Percentiles rank a stretch among this genome's conserved stretches.
phyloP scores from a whole-genome alignment of 2,888 invertebrate species.

The Eupithecia vulgata region DNA sequence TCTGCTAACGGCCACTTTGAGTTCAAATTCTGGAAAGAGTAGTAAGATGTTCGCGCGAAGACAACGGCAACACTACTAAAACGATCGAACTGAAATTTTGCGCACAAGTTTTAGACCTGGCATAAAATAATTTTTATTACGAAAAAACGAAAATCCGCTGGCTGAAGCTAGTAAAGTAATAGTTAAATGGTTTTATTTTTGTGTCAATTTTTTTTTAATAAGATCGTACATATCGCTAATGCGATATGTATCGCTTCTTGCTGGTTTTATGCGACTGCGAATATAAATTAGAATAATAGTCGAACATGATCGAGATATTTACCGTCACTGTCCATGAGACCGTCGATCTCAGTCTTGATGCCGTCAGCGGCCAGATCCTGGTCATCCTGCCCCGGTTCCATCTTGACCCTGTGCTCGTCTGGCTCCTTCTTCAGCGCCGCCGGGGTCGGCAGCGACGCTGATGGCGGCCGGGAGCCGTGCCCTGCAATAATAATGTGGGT shows the following conservation, averaged over 20 bases:
- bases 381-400: conserved; percentile 77
- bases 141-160: not conserved
- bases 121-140: not conserved
- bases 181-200: no score
- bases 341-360: conserved; percentile 82
- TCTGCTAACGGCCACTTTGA: no score
- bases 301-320: not conserved
- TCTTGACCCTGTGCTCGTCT: conserved; percentile 79
- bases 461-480: conserved; percentile 80
- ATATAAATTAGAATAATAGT: no score
- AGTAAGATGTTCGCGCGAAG: no score
- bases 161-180: no score
- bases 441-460: conserved; percentile 79
- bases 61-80: not conserved
- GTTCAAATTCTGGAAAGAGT: no score
- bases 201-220: no score
- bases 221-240: no score
- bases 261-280: no score
- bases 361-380: conserved; percentile 78
- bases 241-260: no score
- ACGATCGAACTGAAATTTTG: no score
- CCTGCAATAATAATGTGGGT: conserved; percentile 53
- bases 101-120: not conserved
- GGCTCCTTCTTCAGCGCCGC: conserved; percentile 81
- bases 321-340: conserved; percentile 82